These are phyloP conservation scores for Myiopsitta monachus DNA, from an alignment of 2,113 vertebrate genomes.

Conservation along the genomic window DNA sequence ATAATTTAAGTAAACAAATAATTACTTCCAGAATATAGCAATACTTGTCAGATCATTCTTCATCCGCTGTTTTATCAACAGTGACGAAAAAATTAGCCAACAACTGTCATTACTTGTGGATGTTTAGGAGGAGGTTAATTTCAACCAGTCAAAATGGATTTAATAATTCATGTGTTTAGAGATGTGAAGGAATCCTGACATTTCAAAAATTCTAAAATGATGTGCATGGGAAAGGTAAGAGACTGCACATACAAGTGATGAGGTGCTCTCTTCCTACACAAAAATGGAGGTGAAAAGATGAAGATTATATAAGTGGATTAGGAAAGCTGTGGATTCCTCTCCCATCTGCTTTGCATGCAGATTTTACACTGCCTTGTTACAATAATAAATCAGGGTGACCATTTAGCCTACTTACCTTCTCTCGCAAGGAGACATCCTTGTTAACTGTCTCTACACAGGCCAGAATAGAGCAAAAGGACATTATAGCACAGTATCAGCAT, in stretches of 20 bases:
- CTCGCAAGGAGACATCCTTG: background rate
- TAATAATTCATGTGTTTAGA: background rate
- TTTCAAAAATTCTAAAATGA: background rate
- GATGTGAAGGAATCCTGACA: background rate
- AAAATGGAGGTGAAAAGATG: background rate
- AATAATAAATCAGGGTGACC: constrained; percentile 27
- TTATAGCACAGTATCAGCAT: background rate
- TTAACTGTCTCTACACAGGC: background rate
- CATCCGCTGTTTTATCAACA: background rate
- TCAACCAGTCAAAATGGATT: background rate
- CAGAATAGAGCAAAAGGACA: background rate
- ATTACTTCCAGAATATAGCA: background rate
- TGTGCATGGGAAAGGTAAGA: background rate
- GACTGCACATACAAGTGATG: background rate
- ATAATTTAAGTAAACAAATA: background rate
- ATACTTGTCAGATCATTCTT: background rate
- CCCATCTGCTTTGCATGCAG: constrained; percentile 28
- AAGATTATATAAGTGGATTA: background rate
- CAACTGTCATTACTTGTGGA: background rate
- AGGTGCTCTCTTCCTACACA: background rate
- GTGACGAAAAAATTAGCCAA: background rate
- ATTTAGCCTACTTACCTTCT: background rate
- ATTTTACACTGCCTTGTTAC: constrained; percentile 10
- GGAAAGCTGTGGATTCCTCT: background rate
- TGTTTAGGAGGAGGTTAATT: background rate